Evolutionary conservation across 2,888 invertebrate species (phyloP).

Genomic region (Lepidochitona cinerea): DNA sequence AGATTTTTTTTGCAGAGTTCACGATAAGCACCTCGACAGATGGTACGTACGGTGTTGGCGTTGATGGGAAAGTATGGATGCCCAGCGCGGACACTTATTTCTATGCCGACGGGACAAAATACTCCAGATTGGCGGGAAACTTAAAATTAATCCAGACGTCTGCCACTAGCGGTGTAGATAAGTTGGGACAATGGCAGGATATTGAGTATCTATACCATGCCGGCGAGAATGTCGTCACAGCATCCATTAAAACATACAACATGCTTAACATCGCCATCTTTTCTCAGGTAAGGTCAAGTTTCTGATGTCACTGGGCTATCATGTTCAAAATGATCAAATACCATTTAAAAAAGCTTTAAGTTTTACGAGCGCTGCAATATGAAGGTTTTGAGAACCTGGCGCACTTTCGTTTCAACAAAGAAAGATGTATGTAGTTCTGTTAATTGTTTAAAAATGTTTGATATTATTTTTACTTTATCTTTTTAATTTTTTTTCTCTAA

Average conservation of each 20-base stretch:
- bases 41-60: background rate
- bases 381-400: no score
- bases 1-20: background rate
- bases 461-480: no score
- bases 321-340: no score
- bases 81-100: constrained; percentile 25
- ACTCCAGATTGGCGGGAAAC: constrained; percentile 16
- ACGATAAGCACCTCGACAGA: background rate
- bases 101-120: constrained; percentile 27
- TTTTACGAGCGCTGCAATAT: no score
- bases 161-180: constrained; percentile 1
- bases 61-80: background rate
- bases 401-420: no score
- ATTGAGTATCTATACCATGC: constrained; percentile 13
- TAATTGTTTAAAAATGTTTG: no score
- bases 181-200: constrained; percentile 11
- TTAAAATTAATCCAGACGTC: constrained; percentile 2
- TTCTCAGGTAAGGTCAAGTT: background rate
- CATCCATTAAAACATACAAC: background rate
- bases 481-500: no score
- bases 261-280: background rate
- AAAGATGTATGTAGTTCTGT: no score
- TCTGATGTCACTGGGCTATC: no score
- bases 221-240: background rate
- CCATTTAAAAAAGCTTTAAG: no score